Base-by-base conservation (phyloP, 2,113 vertebrate genomes). In the Picathartes gymnocephalus region DNA sequence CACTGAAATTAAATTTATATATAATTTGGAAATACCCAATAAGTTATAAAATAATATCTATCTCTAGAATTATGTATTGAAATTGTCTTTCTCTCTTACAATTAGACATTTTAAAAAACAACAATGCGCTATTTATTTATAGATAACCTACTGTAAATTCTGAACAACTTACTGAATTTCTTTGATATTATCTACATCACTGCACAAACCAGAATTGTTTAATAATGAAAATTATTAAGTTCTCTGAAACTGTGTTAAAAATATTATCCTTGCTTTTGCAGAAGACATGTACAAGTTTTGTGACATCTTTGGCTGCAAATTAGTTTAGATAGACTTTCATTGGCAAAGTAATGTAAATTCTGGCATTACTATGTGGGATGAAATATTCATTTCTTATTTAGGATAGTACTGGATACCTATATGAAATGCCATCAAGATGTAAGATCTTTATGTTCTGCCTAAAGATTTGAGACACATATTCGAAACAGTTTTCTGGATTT, bases 401-500 rank as follows among this genome's bases (percentile, higher is more conserved):
- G 48, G 31, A 18, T 90, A 79, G 23, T 69, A 21, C 20, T 53
- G 48, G 31, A n/a, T 88, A 61, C 44, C 48, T 45, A 35, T 50
- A 65, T 25, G n/a, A 88, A 88, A 92, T 90, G 13, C 37, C 1
- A 0, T 82, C n/a, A 68, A 51, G 20, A 76, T 68, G 39, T 64
- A 57, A 79, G 81, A 82, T 76, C 48, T 76, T 85, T 93, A 68
- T 90, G 81, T 93, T 82, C 88, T 90, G 37, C 62, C 62, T 66
- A 65, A 73, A 87, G 54, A 66, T 65, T 74, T 82, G 81, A 95
- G 71, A 69, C 0, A 0, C 27, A 69, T 45, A 80, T 80, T 96
- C 91, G 56, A 88, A 95, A 66, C 78, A 82, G 66, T 76, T 93
- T 96, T 94, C 62, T 88, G 58, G 48, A 69, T 80, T 92, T 94